Evolutionary conservation across 2,113 vertebrate genomes (phyloP), one percentile per base, ranked within the genome.

Genomic region (Gavia stellata): DNA sequence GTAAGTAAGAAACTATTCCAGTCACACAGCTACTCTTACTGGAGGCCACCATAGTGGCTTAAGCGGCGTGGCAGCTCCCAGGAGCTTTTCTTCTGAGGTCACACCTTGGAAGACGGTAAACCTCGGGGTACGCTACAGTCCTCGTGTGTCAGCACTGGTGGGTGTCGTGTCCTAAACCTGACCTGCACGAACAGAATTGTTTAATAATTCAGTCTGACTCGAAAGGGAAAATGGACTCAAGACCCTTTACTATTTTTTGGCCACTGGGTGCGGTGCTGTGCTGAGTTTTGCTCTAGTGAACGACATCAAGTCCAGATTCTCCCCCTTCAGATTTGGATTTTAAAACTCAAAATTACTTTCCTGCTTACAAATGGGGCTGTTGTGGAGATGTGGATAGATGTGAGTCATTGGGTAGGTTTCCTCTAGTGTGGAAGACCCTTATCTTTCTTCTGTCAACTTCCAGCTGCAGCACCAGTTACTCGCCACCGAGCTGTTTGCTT

Each of bases 131-230:
- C 1, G 2, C 52, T 26, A 49, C 26, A 44, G 34, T 44, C 71
- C 61, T n/a, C 1, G 1, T 15, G 19, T 21, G 25, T n/a, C 2
- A 0, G 16, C 17, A 5, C 0, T 0, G 17, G 26, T 0, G 1
- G 40, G 61, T 2, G 0, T 29, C 3, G 0, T 16, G 5, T 42
- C 66, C 71, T 33, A 24, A 75, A 29, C 45, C 17, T 52, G 77
- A 34, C 40, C 45, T n/a, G 63, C 47, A 47, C 34, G 56, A 26
- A 38, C 16, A 9, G 3, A 53, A 24, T 5, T 15, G 36, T 50
- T 92, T 3, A 2, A 12, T 34, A 67, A n/a, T 62, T 81, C 61
- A 15, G 38, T 11, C 33, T 70, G 40, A 31, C 17, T 29, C 25
- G 21, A 80, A 83, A 80, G 29, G 10, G 12, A 67, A 92, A 94